Evolutionary conservation across 2,797 vertebrate genomes (phyloP), one percentile per base, ranked within the genome.

Genomic region (Nannoperca obscura): DNA sequence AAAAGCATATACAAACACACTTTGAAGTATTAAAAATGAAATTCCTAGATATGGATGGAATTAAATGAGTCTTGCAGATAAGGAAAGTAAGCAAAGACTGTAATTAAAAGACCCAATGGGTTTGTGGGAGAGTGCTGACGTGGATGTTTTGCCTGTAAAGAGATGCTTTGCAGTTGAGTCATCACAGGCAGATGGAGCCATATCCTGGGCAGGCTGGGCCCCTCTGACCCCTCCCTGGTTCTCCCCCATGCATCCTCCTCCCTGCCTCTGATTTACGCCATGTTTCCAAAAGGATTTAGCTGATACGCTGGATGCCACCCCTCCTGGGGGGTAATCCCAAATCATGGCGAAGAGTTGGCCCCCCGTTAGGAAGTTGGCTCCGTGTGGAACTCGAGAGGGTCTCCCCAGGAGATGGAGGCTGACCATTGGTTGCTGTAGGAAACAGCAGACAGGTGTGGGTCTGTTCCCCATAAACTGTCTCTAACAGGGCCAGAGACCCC

Each of bases 121-220:
- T 71, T 84, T 60, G 61, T 80, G 82, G 88, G 81, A 82, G 87
- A 90, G 61, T 81, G 84, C 86, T 93, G 89, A 92, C 73, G 88
- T 92, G 91, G 90, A 89, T 65, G 84, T 75, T 89, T 85, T 76
- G 77, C 78, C 81, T 84, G 62, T 65, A 82, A 63, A 88, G 82
- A 82, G 87, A 94, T 94, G 83, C 86, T 93, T 95, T 88, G 85
- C 80, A 71, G 91, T 82, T 95, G 94, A 95, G 90, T 95, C 93
- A 95, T 95, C 81, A 73, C 84, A 79, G 82, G 78, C 81, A 80
- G 75, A 78, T 38, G 76, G 69, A 91, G 82, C 84, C 78, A 36
- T 75, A 84, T 92, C 84, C 81, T 89, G 86, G 91, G 82, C 82
- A 93, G 85, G 54, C 84, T 80, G 71, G 68, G 77, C 84, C 87